Conservation (phyloP, 2,797 vertebrate genomes). For the Siniperca scherzeri region DNA sequence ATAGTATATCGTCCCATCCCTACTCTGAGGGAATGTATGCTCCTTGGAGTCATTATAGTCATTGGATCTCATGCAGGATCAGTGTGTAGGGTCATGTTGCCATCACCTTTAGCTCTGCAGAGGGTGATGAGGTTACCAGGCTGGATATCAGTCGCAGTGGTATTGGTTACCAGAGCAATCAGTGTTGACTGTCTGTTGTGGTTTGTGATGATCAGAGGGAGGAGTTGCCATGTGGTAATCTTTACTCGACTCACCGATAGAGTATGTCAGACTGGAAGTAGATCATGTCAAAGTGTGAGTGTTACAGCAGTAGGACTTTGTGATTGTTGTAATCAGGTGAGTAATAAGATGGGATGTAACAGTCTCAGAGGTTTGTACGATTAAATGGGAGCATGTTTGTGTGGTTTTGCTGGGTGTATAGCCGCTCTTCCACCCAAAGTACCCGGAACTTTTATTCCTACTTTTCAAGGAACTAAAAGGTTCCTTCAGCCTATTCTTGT, state of each 20-base stretch:
- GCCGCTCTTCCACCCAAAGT: too few relatives aligned
- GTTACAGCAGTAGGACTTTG: constrained; percentile 32
- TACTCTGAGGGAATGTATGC: constrained; percentile 6
- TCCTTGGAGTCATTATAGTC: constrained; percentile 39
- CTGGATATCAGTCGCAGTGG: constrained; percentile 49
- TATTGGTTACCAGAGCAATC: constrained; percentile 59
- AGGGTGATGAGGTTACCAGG: constrained; percentile 50
- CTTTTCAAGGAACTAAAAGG: too few relatives aligned
- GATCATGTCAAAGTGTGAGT: constrained; percentile 5
- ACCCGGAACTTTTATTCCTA: too few relatives aligned
- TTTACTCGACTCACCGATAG: neutral
- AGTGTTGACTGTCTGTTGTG: constrained; percentile 46
- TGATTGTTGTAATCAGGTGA: constrained; percentile 47
- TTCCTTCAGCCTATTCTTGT: too few relatives aligned
- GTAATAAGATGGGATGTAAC: constrained; percentile 24
- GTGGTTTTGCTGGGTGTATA: constrained; percentile 7
- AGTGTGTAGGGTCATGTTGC: constrained; percentile 57
- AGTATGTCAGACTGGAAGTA: constrained; percentile 20
- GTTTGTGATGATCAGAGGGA: constrained; percentile 36
- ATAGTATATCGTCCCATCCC: too few relatives aligned
- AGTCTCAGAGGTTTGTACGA: neutral
- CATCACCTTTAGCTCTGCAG: constrained; percentile 50
- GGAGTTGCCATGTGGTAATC: constrained; percentile 8
- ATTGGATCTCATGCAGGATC: constrained; percentile 34
- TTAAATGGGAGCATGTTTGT: constrained; percentile 27